Evolutionary conservation across 2,888 invertebrate species (phyloP).

Genomic region (Polydrusus pterygomalis): DNA sequence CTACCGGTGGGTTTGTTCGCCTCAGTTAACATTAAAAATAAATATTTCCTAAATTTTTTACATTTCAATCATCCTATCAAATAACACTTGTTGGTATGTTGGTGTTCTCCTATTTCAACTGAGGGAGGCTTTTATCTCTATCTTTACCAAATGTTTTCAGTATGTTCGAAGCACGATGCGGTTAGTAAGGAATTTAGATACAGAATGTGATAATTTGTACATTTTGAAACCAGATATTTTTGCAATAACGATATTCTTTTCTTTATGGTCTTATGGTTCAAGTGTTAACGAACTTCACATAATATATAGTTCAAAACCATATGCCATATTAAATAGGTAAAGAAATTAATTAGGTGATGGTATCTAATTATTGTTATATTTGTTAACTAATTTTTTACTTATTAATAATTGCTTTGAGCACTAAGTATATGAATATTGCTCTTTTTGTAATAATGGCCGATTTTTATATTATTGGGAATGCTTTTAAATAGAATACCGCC

Average conservation of each 20-base stretch:
- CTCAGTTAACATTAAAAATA: too few relatives aligned
- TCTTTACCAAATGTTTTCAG: constrained; percentile 37
- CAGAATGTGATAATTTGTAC: constrained; percentile 37
- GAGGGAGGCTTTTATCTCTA: constrained; percentile 43
- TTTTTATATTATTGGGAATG: too few relatives aligned
- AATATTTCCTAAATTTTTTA: constrained; percentile 22
- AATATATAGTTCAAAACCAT: neutral
- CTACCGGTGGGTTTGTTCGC: too few relatives aligned
- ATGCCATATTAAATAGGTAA: neutral
- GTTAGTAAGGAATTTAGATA: constrained; percentile 37
- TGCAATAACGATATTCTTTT: constrained; percentile 15
- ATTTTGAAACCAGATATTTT: constrained; percentile 41
- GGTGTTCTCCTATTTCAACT: constrained; percentile 45
- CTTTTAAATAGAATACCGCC: too few relatives aligned
- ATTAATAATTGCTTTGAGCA: too few relatives aligned
- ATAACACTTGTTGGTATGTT: constrained; percentile 50
- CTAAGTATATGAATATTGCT: too few relatives aligned
- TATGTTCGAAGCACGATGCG: constrained; percentile 35
- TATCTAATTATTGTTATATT: too few relatives aligned
- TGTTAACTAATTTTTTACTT: too few relatives aligned
- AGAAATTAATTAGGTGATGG: too few relatives aligned
- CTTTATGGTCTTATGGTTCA: neutral
- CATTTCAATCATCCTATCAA: constrained; percentile 42
- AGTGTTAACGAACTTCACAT: constrained; percentile 1
- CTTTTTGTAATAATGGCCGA: too few relatives aligned